These are phyloP conservation scores for Tipula helvola DNA, from an alignment of 2,888 invertebrate species.

Conservation along the genomic window DNA sequence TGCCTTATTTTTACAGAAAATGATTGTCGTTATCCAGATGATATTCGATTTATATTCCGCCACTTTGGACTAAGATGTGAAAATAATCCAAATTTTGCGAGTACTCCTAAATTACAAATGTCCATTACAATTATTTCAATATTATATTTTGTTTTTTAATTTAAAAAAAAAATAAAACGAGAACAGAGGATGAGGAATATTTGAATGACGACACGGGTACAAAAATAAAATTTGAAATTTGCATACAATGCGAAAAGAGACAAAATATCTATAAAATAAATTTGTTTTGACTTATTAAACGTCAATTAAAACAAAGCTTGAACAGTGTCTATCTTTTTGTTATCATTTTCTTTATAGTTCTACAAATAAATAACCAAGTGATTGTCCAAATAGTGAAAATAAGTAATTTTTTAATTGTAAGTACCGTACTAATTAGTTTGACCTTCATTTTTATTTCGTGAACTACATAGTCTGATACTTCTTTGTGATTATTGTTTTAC, in stretches of 20 bases:
- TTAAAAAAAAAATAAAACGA: not conserved
- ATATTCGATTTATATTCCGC: constrained; percentile 44
- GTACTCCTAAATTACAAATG: not conserved
- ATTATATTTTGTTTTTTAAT: not conserved
- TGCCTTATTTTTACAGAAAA: constrained; percentile 38
- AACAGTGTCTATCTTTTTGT: not conserved
- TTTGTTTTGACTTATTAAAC: not conserved
- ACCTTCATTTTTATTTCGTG: not conserved
- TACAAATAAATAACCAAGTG: not conserved
- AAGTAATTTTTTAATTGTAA: not conserved
- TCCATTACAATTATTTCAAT: not conserved
- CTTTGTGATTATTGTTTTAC: too few relatives aligned
- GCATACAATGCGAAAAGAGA: not conserved
- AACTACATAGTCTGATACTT: too few relatives aligned
- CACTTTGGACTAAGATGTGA: constrained; percentile 39
- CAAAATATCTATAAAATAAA: not conserved
- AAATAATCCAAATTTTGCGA: not conserved
- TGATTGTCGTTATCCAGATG: constrained; percentile 51
- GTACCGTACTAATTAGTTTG: not conserved
- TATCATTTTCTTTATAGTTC: not conserved
- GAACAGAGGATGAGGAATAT: not conserved
- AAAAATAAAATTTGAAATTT: too few relatives aligned
- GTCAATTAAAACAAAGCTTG: not conserved
- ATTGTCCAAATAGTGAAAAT: not conserved
- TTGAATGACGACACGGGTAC: not conserved